Percentiles rank a stretch among this genome's conserved stretches.
phyloP scores from a whole-genome alignment of 2,113 vertebrate genomes.

The Barnardius zonarius region DNA sequence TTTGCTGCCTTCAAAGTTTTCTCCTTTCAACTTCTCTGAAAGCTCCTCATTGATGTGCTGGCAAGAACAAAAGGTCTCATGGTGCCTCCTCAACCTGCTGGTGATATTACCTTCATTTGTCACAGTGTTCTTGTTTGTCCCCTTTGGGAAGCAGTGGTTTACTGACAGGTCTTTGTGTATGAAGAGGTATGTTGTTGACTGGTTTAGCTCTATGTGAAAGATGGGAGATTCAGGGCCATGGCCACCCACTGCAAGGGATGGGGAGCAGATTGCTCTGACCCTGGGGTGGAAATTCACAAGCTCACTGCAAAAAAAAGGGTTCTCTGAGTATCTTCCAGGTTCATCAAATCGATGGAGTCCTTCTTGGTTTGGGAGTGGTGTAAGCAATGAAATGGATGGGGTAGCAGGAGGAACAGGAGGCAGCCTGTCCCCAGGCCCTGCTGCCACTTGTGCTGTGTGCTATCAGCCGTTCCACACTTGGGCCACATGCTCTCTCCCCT shows the following conservation, averaged over 20 bases:
- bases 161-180: accelerated
- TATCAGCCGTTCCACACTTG: neutral
- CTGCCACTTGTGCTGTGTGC: neutral
- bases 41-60: neutral
- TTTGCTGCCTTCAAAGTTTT: neutral
- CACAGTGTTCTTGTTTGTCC: neutral
- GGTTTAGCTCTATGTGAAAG: neutral
- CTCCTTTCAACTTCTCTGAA: neutral
- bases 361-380: neutral
- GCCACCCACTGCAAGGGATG: neutral
- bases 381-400: neutral
- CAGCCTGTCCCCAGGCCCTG: neutral
- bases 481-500: neutral
- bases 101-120: neutral
- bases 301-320: neutral
- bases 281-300: neutral
- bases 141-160: neutral
- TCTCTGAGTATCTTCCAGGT: neutral
- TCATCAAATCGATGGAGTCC: neutral
- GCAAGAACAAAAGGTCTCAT: neutral
- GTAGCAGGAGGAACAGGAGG: neutral
- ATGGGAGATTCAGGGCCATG: neutral
- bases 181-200: neutral
- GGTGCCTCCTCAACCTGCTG: neutral
- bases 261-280: neutral